Evolutionary conservation across 92 coral and sea anemone genomes (phyloP).

Genomic region (Umimayanthus chanpuru): DNA sequence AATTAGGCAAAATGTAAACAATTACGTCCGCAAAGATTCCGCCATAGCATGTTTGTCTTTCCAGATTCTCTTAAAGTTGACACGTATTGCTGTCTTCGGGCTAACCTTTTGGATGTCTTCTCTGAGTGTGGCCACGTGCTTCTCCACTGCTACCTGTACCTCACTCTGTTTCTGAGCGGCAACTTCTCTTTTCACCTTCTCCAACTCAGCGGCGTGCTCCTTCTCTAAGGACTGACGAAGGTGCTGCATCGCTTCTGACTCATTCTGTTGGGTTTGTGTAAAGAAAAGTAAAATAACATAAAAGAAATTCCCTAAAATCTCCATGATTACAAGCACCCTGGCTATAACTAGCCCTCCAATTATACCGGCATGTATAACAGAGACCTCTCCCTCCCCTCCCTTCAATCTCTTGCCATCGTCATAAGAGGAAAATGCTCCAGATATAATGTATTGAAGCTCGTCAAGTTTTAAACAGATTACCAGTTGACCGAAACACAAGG

Average conservation of each 20-base stretch:
- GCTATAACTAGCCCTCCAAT: too few species aligned
- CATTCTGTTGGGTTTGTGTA: conserved; percentile 43
- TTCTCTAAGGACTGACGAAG: conserved; percentile 55
- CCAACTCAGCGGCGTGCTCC: conserved; percentile 51
- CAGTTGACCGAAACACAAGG: too few species aligned
- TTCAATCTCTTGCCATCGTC: too few species aligned
- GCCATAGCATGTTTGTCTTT: background rate
- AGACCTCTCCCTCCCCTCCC: too few species aligned
- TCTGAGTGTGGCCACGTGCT: conserved; percentile 50
- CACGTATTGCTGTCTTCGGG: too few species aligned
- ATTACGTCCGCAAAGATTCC: background rate
- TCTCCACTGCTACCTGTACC: conserved; percentile 30
- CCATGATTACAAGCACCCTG: background rate
- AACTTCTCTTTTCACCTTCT: conserved; percentile 50
- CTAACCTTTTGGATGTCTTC: conserved; percentile 60
- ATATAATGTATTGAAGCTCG: too few species aligned
- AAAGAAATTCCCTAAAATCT: too few species aligned
- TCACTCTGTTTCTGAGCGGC: conserved; percentile 46
- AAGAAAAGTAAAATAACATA: background rate
- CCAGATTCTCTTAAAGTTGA: background rate
- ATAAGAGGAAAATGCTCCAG: too few species aligned
- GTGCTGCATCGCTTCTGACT: conserved; percentile 54
- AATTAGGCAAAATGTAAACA: too few species aligned
- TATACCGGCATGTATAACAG: too few species aligned
- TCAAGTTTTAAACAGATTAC: too few species aligned